Conservation (phyloP, 2,797 vertebrate species). For the Danio tinwini region DNA sequence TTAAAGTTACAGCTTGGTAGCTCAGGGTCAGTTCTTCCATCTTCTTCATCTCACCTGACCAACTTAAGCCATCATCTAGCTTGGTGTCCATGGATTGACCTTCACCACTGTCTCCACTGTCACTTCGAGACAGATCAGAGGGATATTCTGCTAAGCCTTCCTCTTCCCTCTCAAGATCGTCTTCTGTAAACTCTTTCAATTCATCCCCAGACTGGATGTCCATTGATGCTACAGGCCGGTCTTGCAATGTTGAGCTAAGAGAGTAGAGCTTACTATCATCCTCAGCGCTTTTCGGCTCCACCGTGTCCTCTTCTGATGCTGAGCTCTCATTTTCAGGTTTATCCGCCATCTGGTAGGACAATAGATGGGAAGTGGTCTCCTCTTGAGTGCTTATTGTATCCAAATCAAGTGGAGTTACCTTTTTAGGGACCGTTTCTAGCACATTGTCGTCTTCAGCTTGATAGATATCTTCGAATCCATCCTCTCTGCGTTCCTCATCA, state of each 20-base stretch:
- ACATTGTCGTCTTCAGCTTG: constrained; percentile 17
- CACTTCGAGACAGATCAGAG: constrained; percentile 74
- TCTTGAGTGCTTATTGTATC: constrained; percentile 40
- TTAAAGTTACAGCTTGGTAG: not conserved
- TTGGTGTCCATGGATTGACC: not conserved
- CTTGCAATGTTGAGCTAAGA: constrained; percentile 60
- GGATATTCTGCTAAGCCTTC: constrained; percentile 79
- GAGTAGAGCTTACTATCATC: constrained; percentile 40
- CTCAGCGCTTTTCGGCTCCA: not conserved
- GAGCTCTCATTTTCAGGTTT: constrained; percentile 34
- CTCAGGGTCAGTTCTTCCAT: not conserved
- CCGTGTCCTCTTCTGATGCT: constrained; percentile 43
- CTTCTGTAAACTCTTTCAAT: constrained; percentile 76
- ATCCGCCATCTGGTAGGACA: constrained; percentile 4
- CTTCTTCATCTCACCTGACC: constrained; percentile 25
- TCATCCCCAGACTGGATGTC: constrained; percentile 55
- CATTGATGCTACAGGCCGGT: constrained; percentile 44
- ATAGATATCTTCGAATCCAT: constrained; percentile 29
- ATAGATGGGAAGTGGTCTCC: not conserved
- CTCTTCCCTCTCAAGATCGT: constrained; percentile 75
- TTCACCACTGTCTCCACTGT: constrained; percentile 60
- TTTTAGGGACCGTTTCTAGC: not conserved
- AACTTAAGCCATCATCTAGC: not conserved
- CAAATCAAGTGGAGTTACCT: not conserved
- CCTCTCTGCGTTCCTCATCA: not conserved